Evolutionary conservation across 2,113 vertebrate species (phyloP).

Genomic region (Eidolon helvum): DNA sequence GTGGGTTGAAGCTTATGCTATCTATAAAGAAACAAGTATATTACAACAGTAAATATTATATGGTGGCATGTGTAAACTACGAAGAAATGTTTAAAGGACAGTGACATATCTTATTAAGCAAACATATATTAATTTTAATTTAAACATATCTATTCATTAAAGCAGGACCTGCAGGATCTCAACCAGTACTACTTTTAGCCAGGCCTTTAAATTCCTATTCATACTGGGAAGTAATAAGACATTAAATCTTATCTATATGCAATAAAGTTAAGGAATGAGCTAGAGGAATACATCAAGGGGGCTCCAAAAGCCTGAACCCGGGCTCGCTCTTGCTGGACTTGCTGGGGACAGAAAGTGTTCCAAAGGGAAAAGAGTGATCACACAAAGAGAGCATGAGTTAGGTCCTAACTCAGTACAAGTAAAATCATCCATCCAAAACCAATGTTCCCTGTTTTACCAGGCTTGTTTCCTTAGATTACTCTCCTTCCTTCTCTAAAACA

Average conservation of each 20-base stretch:
- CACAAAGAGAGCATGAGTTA: neutral
- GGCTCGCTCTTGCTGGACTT: neutral
- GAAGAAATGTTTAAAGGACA: slow-evolving; percentile 10
- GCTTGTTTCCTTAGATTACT: neutral
- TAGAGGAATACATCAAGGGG: neutral
- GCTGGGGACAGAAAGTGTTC: neutral
- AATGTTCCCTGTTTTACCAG: neutral
- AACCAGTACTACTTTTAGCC: neutral
- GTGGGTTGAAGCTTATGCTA: neutral
- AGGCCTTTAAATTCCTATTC: neutral
- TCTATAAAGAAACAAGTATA: neutral
- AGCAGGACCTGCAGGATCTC: neutral
- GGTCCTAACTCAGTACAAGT: neutral
- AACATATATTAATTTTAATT: slow-evolving; percentile 8
- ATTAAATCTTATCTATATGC: neutral
- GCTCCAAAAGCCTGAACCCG: neutral
- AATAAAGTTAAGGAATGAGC: slow-evolving; percentile 20
- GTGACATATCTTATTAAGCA: neutral
- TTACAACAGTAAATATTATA: neutral
- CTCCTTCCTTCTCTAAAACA: slow-evolving; percentile 6
- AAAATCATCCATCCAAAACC: neutral
- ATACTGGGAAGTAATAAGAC: neutral
- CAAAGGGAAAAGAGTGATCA: neutral
- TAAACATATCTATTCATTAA: slow-evolving; percentile 23
- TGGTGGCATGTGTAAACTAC: neutral